A percentile compares a stretch with the other conserved stretches of the same genome.
These are phyloP conservation scores for Melanchra persicariae DNA, from an alignment of 2,888 invertebrate species.

Conservation along the genomic window DNA sequence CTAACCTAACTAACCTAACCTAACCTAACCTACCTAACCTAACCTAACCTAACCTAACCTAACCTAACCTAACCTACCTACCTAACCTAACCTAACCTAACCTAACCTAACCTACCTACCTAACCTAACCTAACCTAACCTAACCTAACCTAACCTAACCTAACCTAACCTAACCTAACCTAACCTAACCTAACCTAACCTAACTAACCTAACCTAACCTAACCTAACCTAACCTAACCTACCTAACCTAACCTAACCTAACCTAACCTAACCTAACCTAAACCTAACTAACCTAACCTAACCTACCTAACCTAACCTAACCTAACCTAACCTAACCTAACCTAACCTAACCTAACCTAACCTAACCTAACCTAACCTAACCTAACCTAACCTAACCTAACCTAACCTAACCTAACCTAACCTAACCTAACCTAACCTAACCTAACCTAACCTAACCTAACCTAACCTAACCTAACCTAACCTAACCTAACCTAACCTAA, in stretches of 20 bases:
- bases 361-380: background rate
- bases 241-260: slow-evolving; percentile 6
- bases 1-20: slow-evolving; percentile 15
- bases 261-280: slow-evolving; percentile 2
- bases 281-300: background rate
- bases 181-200: slow-evolving; percentile 26
- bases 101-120: slow-evolving; percentile 12
- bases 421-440: slow-evolving; percentile 37
- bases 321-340: background rate
- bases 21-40: slow-evolving; percentile 13
- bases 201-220: background rate
- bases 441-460: slow-evolving; percentile 46
- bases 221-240: slow-evolving; percentile 6
- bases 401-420: background rate
- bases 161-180: slow-evolving; percentile 18
- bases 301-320: too few species aligned
- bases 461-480: slow-evolving; percentile 46
- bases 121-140: slow-evolving; percentile 15
- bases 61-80: background rate
- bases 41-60: too few species aligned
- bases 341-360: slow-evolving; percentile 6
- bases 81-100: slow-evolving; percentile 19
- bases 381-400: background rate
- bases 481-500: slow-evolving; percentile 47
- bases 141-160: slow-evolving; percentile 14